These are phyloP conservation scores for Myotis davidii DNA, from an alignment of 2,113 vertebrate species.

Conservation along the genomic window DNA sequence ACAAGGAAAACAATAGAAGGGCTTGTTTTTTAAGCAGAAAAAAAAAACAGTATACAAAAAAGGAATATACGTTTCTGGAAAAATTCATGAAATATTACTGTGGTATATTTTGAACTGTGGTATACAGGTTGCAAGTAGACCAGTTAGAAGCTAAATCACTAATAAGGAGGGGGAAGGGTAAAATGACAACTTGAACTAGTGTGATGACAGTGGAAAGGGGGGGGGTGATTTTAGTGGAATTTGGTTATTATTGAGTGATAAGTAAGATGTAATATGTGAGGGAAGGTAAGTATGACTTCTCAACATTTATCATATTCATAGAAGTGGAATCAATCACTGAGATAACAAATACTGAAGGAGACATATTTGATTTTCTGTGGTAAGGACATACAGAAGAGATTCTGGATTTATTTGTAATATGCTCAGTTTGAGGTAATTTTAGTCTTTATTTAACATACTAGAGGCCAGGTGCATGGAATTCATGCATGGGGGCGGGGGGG, in stretches of 20 bases:
- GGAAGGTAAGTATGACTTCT: not conserved
- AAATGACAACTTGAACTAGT: not conserved
- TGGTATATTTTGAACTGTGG: not conserved
- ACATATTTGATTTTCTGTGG: not conserved
- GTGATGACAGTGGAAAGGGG: not conserved
- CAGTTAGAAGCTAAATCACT: not conserved
- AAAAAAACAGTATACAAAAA: not conserved
- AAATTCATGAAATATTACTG: not conserved
- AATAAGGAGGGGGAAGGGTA: rapidly evolving
- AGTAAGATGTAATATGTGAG: not conserved
- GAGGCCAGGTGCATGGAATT: no score
- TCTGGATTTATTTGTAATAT: not conserved
- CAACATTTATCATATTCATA: not conserved
- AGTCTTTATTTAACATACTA: not conserved
- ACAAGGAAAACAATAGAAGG: not conserved
- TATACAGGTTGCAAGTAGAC: not conserved
- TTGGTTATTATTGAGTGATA: not conserved
- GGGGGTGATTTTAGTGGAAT: not conserved
- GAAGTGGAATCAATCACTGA: not conserved
- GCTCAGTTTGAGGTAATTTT: not conserved
- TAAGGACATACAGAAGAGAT: not conserved
- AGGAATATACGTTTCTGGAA: not conserved
- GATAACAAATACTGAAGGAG: not conserved
- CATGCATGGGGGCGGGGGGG: no score
- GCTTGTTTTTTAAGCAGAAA: not conserved